phyloP scores from a whole-genome alignment of 2,888 invertebrate species.

The Drosophila prolongata region DNA sequence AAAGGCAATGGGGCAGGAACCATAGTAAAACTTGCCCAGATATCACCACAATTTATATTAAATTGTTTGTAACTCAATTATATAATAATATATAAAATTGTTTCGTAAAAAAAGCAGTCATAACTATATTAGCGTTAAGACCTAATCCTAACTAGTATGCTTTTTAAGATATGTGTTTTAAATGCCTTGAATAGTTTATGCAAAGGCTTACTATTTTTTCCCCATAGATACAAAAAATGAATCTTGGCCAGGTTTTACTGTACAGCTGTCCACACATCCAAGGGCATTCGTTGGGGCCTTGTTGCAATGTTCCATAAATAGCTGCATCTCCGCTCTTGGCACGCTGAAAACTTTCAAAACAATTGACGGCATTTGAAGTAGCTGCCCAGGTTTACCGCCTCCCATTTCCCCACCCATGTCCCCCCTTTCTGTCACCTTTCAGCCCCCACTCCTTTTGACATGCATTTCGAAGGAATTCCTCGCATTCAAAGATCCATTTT shows the following conservation, averaged over 20 bases:
- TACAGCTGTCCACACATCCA: constrained; percentile 25
- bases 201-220: too few species aligned
- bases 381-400: constrained; percentile 27
- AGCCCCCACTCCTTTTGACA: not conserved
- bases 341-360: constrained; percentile 57
- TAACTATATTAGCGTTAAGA: too few species aligned
- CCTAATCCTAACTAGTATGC: too few species aligned
- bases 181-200: too few species aligned
- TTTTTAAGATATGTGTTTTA: too few species aligned
- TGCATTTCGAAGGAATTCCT: constrained; percentile 21
- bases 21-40: not conserved
- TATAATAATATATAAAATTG: too few species aligned
- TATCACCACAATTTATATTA: not conserved
- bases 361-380: constrained; percentile 74
- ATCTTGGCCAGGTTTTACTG: constrained; percentile 3
- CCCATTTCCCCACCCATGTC: not conserved
- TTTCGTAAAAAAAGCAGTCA: too few species aligned
- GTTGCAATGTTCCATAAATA: constrained; percentile 69
- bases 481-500: constrained; percentile 10
- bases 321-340: constrained; percentile 45
- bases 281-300: constrained; percentile 29
- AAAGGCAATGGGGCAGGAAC: constrained; percentile 11
- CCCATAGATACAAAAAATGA: too few species aligned
- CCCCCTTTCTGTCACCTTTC: not conserved
- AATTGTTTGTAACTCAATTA: too few species aligned